phyloP scores from a whole-genome alignment of 1,140 invertebrate genomes.

The Trichomalopsis sarcophagae region DNA sequence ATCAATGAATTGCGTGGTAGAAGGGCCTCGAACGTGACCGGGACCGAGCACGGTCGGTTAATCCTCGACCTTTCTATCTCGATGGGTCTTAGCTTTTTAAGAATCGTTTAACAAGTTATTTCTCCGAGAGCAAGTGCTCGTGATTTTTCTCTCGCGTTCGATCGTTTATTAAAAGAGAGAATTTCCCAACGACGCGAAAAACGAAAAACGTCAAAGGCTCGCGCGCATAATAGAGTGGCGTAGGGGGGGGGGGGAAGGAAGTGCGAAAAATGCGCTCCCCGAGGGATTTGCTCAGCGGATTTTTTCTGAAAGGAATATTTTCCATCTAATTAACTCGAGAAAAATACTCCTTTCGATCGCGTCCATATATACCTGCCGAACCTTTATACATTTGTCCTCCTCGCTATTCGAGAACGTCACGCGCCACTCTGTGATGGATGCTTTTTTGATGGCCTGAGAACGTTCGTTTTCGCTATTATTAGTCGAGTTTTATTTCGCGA shows the following conservation, averaged over 20 bases:
- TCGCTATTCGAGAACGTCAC: background rate
- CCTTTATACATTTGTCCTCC: slow-evolving; percentile 46
- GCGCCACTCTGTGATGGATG: background rate
- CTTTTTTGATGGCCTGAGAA: background rate
- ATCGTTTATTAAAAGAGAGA: too few relatives aligned
- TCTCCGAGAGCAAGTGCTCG: background rate
- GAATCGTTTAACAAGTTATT: slow-evolving; percentile 66
- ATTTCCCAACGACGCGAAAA: too few relatives aligned
- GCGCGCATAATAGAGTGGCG: background rate
- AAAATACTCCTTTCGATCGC: slow-evolving; percentile 36
- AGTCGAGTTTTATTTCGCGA: background rate
- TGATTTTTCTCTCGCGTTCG: too few relatives aligned
- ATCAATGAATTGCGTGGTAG: slow-evolving; percentile 70
- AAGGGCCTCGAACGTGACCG: slow-evolving; percentile 58
- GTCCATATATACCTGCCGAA: slow-evolving; percentile 56
- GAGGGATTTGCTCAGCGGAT: slow-evolving; percentile 38
- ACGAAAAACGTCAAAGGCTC: too few relatives aligned
- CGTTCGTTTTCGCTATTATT: background rate
- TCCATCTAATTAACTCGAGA: slow-evolving; percentile 45
- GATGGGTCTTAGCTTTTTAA: slow-evolving; percentile 57
- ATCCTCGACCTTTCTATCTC: background rate
- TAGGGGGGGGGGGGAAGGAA: slow-evolving; percentile 24
- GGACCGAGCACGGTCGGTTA: slow-evolving; percentile 56
- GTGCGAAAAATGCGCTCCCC: slow-evolving; percentile 22
- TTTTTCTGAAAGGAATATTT: slow-evolving; percentile 47